These are phyloP conservation scores for Camponotus vicinus DNA, from an alignment of 1,140 invertebrate genomes.

Conservation along the genomic window DNA sequence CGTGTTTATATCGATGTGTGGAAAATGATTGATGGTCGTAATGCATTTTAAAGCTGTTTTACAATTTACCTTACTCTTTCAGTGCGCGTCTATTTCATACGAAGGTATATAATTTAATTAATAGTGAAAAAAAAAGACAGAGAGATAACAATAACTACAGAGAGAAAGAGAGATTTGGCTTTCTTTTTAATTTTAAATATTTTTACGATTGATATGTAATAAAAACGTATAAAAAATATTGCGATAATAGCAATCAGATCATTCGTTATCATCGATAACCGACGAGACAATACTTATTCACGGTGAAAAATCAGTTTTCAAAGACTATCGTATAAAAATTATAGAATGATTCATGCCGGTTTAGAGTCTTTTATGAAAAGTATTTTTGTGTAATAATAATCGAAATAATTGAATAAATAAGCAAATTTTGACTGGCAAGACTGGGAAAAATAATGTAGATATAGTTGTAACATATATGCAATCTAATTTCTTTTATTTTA, in stretches of 20 bases:
- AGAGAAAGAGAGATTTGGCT: neutral
- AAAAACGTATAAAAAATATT: no score
- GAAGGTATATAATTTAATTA: neutral
- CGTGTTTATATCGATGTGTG: neutral
- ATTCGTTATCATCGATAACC: slow-evolving; percentile 15
- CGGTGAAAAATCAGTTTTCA: neutral
- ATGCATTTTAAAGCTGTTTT: neutral
- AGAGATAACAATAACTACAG: neutral
- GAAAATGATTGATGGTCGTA: neutral
- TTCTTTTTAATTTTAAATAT: neutral
- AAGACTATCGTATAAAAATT: neutral
- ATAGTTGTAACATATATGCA: no score
- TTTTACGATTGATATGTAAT: neutral
- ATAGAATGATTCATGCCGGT: neutral
- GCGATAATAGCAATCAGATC: slow-evolving; percentile 4
- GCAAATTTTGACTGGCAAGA: no score
- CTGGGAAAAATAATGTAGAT: no score
- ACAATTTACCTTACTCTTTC: neutral
- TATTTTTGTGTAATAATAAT: neutral
- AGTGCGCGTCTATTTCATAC: neutral
- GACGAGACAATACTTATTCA: neutral
- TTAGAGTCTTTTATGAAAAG: no score
- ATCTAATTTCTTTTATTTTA: no score
- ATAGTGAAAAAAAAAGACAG: no score
- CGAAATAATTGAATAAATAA: no score